Percentiles rank a stretch among this genome's conserved stretches.
These are phyloP conservation scores for Nomada fucata DNA, from an alignment of 2,888 invertebrate genomes.

Conservation along the genomic window DNA sequence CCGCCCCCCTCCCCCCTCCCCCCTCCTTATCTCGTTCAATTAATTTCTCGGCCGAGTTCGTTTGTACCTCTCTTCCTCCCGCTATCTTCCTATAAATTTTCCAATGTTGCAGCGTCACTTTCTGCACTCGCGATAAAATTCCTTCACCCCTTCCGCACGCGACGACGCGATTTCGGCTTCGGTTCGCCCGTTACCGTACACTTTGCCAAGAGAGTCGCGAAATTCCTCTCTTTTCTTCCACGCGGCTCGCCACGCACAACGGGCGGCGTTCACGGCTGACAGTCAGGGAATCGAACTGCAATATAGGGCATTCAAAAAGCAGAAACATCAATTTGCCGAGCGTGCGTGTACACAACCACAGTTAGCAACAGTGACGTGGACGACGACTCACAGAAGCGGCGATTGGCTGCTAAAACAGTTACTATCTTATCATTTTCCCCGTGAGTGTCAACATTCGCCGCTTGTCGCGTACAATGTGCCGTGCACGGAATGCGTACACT, in stretches of 20 bases:
- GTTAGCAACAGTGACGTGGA: conserved; percentile 69
- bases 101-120: conserved; percentile 26
- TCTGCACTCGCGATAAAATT: conserved; percentile 25
- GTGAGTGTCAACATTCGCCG: conserved; percentile 73
- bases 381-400: conserved; percentile 59
- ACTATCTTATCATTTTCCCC: conserved; percentile 74
- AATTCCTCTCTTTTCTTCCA: background rate
- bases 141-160: background rate
- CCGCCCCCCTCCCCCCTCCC: background rate
- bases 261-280: background rate
- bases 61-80: conserved; percentile 50
- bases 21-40: conserved; percentile 52
- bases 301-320: conserved; percentile 20
- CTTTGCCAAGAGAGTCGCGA: background rate
- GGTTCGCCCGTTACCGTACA: background rate
- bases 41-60: conserved; percentile 47
- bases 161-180: conserved; percentile 8
- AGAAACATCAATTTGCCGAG: conserved; percentile 43
- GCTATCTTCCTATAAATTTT: conserved; percentile 63
- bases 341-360: conserved; percentile 55
- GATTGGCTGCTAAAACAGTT: conserved; percentile 73
- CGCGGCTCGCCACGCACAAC: no score
- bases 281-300: conserved; percentile 5
- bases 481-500: conserved; percentile 29
- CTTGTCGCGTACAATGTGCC: conserved; percentile 52